Base-by-base conservation (phyloP, 2,888 invertebrate species). In the Dicyrtomina minuta region DNA sequence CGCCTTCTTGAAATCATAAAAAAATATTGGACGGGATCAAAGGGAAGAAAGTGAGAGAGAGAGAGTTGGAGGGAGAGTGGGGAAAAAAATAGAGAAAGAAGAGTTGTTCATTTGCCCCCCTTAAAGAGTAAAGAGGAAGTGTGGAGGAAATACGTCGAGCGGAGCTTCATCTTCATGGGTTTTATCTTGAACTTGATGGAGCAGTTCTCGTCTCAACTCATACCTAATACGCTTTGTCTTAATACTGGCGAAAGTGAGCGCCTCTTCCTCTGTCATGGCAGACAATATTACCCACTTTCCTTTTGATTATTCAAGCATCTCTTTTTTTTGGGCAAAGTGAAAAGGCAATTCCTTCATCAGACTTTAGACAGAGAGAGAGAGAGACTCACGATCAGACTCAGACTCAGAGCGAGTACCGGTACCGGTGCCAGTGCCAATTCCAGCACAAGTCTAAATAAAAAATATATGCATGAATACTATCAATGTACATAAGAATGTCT, bases 221-320 rank as follows among this genome's bases (percentile, higher is more conserved):
- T n/a, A n/a, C n/a, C n/a, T 12, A 62, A 27, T 24, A 49, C 24
- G 62, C 49, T 62, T 49, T 49, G 49, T 49, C 49, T 62, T 55
- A 51, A 65, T 41, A 65, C 53, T 22, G 33, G 22, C 20, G 24
- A 59, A 49, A 49, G 62, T 62, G 62, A 62, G 27, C 17, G 49
- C 62, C 44, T 26, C 22, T 44, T 27, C 46, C 26, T 49, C 62
- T 62, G 49, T 62, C 49, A 62, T 62, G 27, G 33, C 27, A 17
- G 46, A 62, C 49, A 62, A 62, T 62, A 62, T 62, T 62, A 65
- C 64, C 64, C 55, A 51, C 64, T 65, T 65, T 65, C 51, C 27
- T 55, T 65, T 65, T 65, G 64, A 65, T 65, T 65, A 65, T 41
- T 65, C 64, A 65, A 53, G 64, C 64, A 65, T 41, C 51, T 51